A percentile compares a stretch with the other conserved stretches of the same genome.
Conservation (phyloP, 2,113 vertebrate genomes). For the Cyprinodon brontotheroides region DNA sequence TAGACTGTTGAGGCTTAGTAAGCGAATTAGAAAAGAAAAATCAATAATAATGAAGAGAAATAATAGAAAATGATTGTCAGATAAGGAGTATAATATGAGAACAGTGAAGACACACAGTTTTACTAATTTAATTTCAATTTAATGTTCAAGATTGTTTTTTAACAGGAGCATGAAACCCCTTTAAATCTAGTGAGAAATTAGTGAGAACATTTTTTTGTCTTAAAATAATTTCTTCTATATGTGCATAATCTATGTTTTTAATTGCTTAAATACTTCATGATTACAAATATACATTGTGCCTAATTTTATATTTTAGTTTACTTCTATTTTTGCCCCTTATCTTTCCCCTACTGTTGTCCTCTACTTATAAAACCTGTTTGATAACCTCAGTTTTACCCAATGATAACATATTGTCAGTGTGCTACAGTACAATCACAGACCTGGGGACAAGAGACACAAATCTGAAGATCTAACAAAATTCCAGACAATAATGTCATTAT, state of each 20-base stretch:
- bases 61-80: constrained; percentile 17
- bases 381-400: no score
- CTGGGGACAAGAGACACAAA: neutral
- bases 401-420: no score
- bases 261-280: constrained; percentile 4
- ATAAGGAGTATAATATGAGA: constrained; percentile 27
- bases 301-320: neutral
- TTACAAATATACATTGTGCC: neutral
- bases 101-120: constrained; percentile 20
- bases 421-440: neutral
- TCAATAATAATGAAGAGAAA: constrained; percentile 35
- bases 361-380: no score
- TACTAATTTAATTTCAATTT: constrained; percentile 13
- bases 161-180: constrained; percentile 13
- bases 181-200: constrained; percentile 29
- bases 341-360: no score
- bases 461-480: neutral
- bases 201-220: constrained; percentile 22
- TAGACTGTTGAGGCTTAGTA: neutral
- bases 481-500: neutral
- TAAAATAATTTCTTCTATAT: constrained; percentile 26
- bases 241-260: constrained; percentile 22
- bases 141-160: constrained; percentile 4
- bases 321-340: neutral
- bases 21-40: constrained; percentile 12